phyloP scores from a whole-genome alignment of 2,797 vertebrate genomes.

The Borostomias antarcticus region DNA sequence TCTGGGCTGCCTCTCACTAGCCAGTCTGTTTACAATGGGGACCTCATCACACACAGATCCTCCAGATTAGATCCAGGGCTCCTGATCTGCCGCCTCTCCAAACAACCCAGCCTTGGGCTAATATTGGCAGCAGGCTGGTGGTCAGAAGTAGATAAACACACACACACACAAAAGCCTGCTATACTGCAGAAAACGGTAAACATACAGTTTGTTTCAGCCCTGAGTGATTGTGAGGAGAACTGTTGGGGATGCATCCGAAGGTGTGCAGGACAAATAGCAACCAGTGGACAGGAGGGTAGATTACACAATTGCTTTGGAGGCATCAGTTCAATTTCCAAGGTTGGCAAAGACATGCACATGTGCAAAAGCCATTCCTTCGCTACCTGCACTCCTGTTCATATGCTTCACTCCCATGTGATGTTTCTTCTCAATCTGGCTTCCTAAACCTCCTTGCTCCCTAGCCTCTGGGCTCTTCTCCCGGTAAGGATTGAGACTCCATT shows the following conservation, averaged over 20 bases:
- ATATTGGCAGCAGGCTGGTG: slow-evolving; percentile 55
- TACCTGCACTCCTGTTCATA: slow-evolving; percentile 18
- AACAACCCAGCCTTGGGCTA: slow-evolving; percentile 40
- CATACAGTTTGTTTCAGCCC: not conserved
- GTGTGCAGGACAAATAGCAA: no score
- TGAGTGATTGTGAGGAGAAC: no score
- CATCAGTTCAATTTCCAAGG: slow-evolving; percentile 32
- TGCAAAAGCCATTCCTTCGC: slow-evolving; percentile 25
- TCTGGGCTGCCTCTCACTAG: slow-evolving; percentile 41
- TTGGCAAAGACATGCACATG: slow-evolving; percentile 6
- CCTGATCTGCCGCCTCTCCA: slow-evolving; percentile 35
- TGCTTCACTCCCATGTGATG: slow-evolving; percentile 22
- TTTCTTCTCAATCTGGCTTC: slow-evolving; percentile 37
- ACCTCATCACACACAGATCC: slow-evolving; percentile 63
- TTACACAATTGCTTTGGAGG: slow-evolving; percentile 47
- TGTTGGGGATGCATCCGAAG: no score
- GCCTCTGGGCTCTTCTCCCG: slow-evolving; percentile 23
- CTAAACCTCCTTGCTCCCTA: slow-evolving; percentile 26
- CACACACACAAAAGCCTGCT: not conserved
- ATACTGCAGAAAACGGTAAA: not conserved
- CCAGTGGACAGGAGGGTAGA: slow-evolving; percentile 43
- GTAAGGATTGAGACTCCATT: no score
- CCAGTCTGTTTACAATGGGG: slow-evolving; percentile 57
- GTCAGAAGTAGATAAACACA: slow-evolving; percentile 22
- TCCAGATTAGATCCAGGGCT: slow-evolving; percentile 63